phyloP scores from a whole-genome alignment of 1,140 invertebrate genomes.

The Papilio xuthus region DNA sequence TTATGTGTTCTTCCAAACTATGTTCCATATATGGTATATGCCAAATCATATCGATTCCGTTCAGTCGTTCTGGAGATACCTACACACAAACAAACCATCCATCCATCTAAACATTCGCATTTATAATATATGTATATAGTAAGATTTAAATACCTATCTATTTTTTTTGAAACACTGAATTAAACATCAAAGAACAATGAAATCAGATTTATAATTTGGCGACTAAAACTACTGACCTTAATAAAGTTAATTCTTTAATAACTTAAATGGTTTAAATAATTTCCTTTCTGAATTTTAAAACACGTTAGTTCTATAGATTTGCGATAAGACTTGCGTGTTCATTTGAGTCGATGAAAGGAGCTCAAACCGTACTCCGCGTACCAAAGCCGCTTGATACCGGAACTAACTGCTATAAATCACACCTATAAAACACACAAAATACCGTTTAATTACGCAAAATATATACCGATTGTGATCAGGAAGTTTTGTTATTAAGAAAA shows the following conservation, averaged over 20 bases:
- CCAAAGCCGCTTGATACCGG: not conserved
- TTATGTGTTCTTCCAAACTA: too few species aligned
- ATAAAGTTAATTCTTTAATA: not conserved
- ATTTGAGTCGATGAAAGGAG: not conserved
- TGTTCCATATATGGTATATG: too few species aligned
- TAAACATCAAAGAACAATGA: too few species aligned
- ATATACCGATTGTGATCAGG: not conserved
- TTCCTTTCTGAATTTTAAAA: not conserved
- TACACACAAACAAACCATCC: too few species aligned
- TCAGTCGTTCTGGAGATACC: too few species aligned
- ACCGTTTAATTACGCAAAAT: not conserved
- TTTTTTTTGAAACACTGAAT: too few species aligned
- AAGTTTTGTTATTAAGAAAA: not conserved
- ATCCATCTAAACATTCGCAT: too few species aligned
- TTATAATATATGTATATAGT: too few species aligned
- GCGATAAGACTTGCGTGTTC: constrained; percentile 18
- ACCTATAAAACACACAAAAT: constrained; percentile 3
- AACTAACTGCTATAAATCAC: not conserved
- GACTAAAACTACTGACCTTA: not conserved
- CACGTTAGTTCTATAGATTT: not conserved
- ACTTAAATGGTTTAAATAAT: not conserved
- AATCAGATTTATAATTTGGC: not conserved
- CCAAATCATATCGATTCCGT: too few species aligned
- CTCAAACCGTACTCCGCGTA: not conserved
- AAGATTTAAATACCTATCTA: too few species aligned